Evolutionary conservation across 2,797 vertebrate genomes (phyloP).

Genomic region (Sternotherus odoratus): DNA sequence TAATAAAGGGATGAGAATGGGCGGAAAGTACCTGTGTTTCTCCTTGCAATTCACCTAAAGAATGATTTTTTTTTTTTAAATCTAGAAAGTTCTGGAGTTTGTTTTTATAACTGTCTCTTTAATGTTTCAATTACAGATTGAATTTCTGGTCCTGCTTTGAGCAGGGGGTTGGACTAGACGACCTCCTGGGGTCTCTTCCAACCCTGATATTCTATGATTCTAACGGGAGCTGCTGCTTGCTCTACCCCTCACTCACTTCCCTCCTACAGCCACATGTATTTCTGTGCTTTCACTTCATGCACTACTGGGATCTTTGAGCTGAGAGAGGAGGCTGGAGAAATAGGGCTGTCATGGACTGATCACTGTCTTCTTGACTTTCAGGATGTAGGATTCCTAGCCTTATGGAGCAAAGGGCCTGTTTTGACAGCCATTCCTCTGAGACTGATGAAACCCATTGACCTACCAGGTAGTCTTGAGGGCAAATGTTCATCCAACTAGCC

Average conservation of each 20-base stretch:
- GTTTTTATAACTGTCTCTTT: neutral
- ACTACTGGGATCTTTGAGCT: neutral
- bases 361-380: neutral
- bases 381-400: neutral
- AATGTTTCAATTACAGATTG: neutral
- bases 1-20: neutral
- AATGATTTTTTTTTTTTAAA: neutral
- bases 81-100: neutral
- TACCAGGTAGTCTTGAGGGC: neutral
- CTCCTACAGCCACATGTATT: neutral
- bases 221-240: neutral
- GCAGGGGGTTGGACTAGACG: no score
- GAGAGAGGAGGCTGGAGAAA: neutral
- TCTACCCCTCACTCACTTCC: neutral
- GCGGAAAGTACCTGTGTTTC: neutral
- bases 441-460: neutral
- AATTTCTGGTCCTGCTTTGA: neutral
- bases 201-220: no score
- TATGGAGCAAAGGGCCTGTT: neutral
- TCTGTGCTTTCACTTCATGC: neutral
- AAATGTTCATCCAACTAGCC: neutral
- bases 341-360: neutral
- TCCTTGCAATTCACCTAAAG: neutral
- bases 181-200: no score
- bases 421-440: neutral